Evolutionary conservation across 2,888 invertebrate genomes (phyloP), one percentile per base, ranked within the genome.

Genomic region (Cotesia congregata): DNA sequence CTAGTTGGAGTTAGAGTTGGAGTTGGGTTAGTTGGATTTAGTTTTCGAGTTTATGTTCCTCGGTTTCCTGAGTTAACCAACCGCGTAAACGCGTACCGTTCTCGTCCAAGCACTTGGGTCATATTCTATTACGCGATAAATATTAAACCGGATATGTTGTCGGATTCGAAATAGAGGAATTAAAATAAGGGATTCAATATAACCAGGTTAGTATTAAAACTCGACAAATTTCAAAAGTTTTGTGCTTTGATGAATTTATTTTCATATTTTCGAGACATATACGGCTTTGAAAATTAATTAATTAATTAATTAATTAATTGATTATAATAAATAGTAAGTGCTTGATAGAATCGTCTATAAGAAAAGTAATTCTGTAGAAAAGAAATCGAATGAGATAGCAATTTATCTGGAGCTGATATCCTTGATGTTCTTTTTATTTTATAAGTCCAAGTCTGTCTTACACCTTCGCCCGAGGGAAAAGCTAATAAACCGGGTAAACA

Each of bases 101-200:
- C 83, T 82, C 83, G 80, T 80, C 82, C 79, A 74, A 59, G 80
- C 81, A 80, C 78, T 80, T 80, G 80, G 82, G 82, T 83, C 84
- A 84, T 86, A 87, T 88, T 88, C 84, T 85, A 86, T 87, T 85
- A 85, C 80, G 83, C 85, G 84, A 87, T 88, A 86, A 86, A 87
- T 88, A 86, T 88, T 86, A 85, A 83, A 85, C 78, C 79, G 76
- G 82, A 84, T 81, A 77, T 80, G 74, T 77, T 74, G 74, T 77
- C 72, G 75, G 50, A 50, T 50, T 50, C 50, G 59, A 40, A 62
- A 68, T 71, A 67, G 71, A 59, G 67, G 67, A 71, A 79, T 67
- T 73, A 71, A 76, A 78, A 77, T 65, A 39, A 62, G 60, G 65
- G 68, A 6, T 15, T 20, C 9, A 15, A 4, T 15, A 40, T 40